A percentile compares a stretch with the other conserved stretches of the same genome.
phyloP scores from a whole-genome alignment of 2,888 invertebrate genomes.

The Cyclophora punctaria region DNA sequence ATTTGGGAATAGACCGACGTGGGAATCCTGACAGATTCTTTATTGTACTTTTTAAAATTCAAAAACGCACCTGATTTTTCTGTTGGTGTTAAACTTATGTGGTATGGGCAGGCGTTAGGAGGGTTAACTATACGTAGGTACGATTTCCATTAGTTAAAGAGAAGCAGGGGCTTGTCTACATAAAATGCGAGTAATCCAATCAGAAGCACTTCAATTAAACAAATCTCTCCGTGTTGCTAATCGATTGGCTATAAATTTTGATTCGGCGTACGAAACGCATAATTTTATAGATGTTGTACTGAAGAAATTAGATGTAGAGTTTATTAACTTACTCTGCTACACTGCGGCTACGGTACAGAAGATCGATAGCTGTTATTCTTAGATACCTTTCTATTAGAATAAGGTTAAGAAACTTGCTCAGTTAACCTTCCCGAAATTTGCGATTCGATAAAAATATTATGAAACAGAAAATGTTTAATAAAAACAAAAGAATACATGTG shows the following conservation, averaged over 20 bases:
- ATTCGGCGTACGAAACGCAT: slow-evolving; percentile 39
- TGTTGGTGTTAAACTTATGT: background rate
- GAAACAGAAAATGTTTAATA: no score
- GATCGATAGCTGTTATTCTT: no score
- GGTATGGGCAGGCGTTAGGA: slow-evolving; percentile 6
- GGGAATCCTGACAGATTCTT: slow-evolving; percentile 44
- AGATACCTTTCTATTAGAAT: no score
- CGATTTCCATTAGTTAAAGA: slow-evolving; percentile 35
- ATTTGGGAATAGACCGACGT: slow-evolving; percentile 63
- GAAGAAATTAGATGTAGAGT: no score
- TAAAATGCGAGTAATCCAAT: slow-evolving; percentile 50
- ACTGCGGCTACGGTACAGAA: no score
- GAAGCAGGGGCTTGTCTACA: slow-evolving; percentile 28
- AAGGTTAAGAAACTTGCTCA: no score
- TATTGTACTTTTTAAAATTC: slow-evolving; percentile 2
- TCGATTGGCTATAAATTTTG: slow-evolving; percentile 58
- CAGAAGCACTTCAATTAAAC: slow-evolving; percentile 61
- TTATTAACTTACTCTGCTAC: no score
- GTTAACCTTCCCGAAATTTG: no score
- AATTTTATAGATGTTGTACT: slow-evolving; percentile 30
- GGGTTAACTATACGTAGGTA: slow-evolving; percentile 27
- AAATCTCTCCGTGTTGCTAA: slow-evolving; percentile 55
- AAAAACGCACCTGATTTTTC: background rate
- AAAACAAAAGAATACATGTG: no score
- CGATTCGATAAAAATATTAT: no score